These are phyloP conservation scores for Nesoenas mayeri DNA, from an alignment of 2,113 vertebrate genomes.

Conservation along the genomic window DNA sequence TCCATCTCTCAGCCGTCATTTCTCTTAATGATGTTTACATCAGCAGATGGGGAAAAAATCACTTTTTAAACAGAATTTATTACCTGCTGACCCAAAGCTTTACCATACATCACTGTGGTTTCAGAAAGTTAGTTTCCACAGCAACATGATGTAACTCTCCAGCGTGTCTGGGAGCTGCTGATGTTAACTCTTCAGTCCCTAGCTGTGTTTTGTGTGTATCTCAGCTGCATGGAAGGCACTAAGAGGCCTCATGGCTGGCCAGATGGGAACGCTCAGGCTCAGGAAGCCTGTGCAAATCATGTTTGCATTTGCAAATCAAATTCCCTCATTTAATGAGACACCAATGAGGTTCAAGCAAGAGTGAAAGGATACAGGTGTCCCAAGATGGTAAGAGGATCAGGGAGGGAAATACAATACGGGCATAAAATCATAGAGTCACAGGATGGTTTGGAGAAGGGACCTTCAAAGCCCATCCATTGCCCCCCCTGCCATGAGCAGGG, in stretches of 20 bases:
- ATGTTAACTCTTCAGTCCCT: conserved; percentile 70
- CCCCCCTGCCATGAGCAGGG: too few species aligned
- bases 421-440: too few species aligned
- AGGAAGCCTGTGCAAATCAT: background rate
- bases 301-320: background rate
- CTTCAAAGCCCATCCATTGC: too few species aligned
- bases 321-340: background rate
- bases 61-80: conserved; percentile 82
- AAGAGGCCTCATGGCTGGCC: background rate
- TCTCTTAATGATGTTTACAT: conserved; percentile 79
- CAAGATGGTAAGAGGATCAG: background rate
- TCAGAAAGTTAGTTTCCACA: conserved; percentile 81
- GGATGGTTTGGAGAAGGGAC: too few species aligned
- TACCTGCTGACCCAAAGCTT: conserved; percentile 80
- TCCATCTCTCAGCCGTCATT: conserved; percentile 70
- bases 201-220: background rate
- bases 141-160: conserved; percentile 72
- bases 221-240: background rate
- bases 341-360: background rate
- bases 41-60: conserved; percentile 76
- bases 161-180: conserved; percentile 18
- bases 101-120: conserved; percentile 70
- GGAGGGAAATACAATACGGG: background rate
- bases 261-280: background rate
- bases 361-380: background rate